Evolutionary conservation across 2,888 invertebrate genomes (phyloP).

Genomic region (Stictocephala bisonia): DNA sequence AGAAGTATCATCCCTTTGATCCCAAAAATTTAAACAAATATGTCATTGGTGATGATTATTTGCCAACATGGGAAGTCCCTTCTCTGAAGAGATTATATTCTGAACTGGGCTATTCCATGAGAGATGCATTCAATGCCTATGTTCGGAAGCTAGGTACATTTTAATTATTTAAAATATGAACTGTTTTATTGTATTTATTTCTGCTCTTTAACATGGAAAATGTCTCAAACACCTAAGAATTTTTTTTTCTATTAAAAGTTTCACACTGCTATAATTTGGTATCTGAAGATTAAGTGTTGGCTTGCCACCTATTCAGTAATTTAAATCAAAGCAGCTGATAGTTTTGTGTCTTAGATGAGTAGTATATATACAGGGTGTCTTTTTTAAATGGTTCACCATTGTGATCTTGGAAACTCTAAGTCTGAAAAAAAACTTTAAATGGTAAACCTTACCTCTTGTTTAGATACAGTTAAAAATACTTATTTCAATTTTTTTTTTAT

Average conservation of each 20-base stretch:
- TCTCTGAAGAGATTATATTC: constrained; percentile 78
- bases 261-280: no score
- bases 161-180: constrained; percentile 1
- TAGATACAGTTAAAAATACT: no score
- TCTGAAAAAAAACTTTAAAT: no score
- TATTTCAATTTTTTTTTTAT: no score
- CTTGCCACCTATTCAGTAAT: no score
- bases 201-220: neutral
- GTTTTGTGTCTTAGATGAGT: no score
- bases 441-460: no score
- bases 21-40: constrained; percentile 84
- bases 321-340: no score
- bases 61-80: constrained; percentile 94
- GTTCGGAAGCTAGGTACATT: constrained; percentile 66
- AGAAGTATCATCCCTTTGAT: constrained; percentile 92
- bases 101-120: constrained; percentile 83
- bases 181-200: neutral
- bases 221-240: neutral
- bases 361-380: no score
- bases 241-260: neutral
- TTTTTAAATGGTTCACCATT: no score
- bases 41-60: constrained; percentile 93
- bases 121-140: constrained; percentile 85
- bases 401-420: no score
- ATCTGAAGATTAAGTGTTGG: no score